Percentiles rank a stretch among this genome's conserved stretches.
phyloP scores from a whole-genome alignment of 2,888 invertebrate genomes.

The Callosobruchus maculatus region DNA sequence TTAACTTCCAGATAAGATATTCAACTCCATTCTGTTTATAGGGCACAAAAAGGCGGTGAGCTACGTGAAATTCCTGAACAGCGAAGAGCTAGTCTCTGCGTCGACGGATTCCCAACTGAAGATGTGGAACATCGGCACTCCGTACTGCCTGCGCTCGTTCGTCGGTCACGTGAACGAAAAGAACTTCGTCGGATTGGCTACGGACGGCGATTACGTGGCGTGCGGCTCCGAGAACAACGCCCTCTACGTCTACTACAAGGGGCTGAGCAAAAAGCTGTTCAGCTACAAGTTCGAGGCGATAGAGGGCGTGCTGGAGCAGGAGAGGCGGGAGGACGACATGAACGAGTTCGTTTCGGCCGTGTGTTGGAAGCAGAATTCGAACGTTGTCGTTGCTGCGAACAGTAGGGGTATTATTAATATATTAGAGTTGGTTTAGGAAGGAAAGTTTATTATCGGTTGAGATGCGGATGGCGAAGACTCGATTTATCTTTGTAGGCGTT shows the following conservation, averaged over 20 bases:
- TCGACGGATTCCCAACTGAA: conserved; percentile 89
- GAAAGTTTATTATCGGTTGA: background rate
- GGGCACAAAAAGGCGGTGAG: conserved; percentile 91
- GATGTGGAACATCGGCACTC: conserved; percentile 81
- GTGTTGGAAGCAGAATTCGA: conserved; percentile 83
- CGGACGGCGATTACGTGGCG: conserved; percentile 87
- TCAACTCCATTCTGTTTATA: background rate
- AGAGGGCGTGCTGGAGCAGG: conserved; percentile 70
- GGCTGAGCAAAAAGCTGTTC: conserved; percentile 80
- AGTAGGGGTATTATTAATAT: conserved; percentile 92
- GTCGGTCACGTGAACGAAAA: conserved; percentile 92
- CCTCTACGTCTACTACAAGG: conserved; percentile 87
- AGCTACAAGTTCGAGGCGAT: conserved; percentile 84
- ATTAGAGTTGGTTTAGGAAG: conserved; percentile 63
- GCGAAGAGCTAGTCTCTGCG: conserved; percentile 83
- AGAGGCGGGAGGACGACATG: conserved; percentile 77
- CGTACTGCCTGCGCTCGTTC: conserved; percentile 78
- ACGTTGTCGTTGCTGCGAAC: conserved; percentile 87
- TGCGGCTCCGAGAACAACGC: conserved; percentile 95
- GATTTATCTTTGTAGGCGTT: background rate
- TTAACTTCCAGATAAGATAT: no score
- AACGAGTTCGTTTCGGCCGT: conserved; percentile 95
- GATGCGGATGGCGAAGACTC: background rate
- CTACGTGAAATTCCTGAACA: conserved; percentile 87
- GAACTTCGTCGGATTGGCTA: conserved; percentile 91